These are phyloP conservation scores for Enhydra lutris DNA, from an alignment of 2,113 vertebrate genomes.

Conservation along the genomic window DNA sequence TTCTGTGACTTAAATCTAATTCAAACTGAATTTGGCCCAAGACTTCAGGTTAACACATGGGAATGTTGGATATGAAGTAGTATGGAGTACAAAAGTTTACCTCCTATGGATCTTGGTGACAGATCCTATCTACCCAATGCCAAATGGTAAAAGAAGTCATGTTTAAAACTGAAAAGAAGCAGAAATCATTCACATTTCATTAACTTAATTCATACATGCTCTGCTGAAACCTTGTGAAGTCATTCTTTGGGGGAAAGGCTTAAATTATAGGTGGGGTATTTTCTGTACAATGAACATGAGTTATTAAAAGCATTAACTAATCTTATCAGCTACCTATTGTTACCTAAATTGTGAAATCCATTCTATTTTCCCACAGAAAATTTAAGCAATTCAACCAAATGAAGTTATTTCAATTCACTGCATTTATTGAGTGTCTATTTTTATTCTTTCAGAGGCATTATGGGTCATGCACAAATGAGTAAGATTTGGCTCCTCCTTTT, in stretches of 20 bases:
- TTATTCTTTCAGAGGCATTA: background rate
- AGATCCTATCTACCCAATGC: background rate
- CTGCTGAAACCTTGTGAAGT: constrained; percentile 28
- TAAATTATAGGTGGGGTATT: constrained; percentile 35
- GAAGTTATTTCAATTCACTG: constrained; percentile 37
- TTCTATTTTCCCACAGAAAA: constrained; percentile 64
- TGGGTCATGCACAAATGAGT: background rate
- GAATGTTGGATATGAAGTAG: background rate
- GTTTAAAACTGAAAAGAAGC: constrained; percentile 19
- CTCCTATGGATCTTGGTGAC: background rate
- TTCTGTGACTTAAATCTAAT: constrained; percentile 14
- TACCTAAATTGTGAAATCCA: constrained; percentile 56
- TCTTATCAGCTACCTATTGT: constrained; percentile 58
- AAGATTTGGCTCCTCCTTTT: background rate
- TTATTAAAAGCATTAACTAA: constrained; percentile 60
- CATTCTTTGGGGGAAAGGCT: constrained; percentile 41
- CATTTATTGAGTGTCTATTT: constrained; percentile 7
- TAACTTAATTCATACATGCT: constrained; percentile 27
- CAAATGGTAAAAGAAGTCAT: background rate
- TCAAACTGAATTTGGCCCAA: background rate
- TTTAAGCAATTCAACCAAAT: constrained; percentile 53
- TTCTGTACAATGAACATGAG: constrained; percentile 26
- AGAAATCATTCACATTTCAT: constrained; percentile 34
- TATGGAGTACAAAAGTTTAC: background rate
- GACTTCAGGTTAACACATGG: background rate